phyloP scores from a whole-genome alignment of 2,888 invertebrate species.

The Lasioglossum lativentre region DNA sequence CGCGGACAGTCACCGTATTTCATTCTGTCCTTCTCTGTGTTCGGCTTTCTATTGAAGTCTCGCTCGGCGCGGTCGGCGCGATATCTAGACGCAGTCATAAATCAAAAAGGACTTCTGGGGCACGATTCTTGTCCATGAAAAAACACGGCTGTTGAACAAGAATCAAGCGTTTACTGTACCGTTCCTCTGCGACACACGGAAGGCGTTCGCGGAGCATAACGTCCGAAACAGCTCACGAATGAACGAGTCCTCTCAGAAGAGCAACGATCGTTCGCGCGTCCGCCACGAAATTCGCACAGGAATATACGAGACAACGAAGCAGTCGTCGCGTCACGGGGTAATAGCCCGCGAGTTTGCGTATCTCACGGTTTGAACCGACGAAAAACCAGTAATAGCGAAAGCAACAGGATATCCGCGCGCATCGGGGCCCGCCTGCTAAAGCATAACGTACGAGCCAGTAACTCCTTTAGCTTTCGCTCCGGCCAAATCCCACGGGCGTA shows the following conservation, averaged over 20 bases:
- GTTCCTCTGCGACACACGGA: neutral
- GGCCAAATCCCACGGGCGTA: slow-evolving; percentile 56
- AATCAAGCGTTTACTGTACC: no score
- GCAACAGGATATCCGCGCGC: slow-evolving; percentile 56
- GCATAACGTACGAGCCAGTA: slow-evolving; percentile 55
- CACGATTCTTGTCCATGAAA: no score
- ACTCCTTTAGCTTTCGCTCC: slow-evolving; percentile 56
- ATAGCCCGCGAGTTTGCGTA: slow-evolving; percentile 45
- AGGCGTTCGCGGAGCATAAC: neutral
- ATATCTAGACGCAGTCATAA: no score
- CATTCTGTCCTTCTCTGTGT: no score
- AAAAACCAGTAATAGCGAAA: slow-evolving; percentile 38
- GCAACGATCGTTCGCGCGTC: neutral
- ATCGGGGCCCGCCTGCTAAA: slow-evolving; percentile 52
- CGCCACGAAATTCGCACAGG: neutral
- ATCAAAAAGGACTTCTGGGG: no score
- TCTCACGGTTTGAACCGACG: slow-evolving; percentile 46
- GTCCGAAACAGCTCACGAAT: neutral
- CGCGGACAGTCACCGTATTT: no score
- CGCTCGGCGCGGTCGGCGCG: no score
- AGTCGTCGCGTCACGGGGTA: slow-evolving; percentile 41
- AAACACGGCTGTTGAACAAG: no score
- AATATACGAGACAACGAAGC: slow-evolving; percentile 16
- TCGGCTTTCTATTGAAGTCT: no score
- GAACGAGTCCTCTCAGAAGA: no score